Evolutionary conservation across 2,113 vertebrate species (phyloP), one percentile per base, ranked within the genome.

Genomic region (Atherinomorus stipes): DNA sequence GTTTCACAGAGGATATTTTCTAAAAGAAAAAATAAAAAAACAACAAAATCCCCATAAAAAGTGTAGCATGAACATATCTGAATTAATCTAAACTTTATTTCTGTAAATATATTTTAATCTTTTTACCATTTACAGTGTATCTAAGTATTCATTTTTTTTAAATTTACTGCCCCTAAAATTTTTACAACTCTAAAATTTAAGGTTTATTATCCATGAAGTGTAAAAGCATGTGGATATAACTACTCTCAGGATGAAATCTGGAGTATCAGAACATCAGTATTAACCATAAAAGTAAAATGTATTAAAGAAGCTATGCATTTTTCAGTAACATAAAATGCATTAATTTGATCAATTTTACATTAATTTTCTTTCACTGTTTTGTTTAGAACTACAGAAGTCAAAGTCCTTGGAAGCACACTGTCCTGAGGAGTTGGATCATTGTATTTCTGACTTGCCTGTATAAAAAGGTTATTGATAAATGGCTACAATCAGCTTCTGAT

Each of bases 211-310:
- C 40, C 40, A 42, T 15, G 16, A 15, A 16, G 40, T 42, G 34
- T 59, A 34, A 40, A 15, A 1, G 28, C 15, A 31, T 9, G 7
- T 56, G 53, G 9, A 56, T 16, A 11, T 18, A n/a, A 21, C 28
- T 45, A 45, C 22, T 81, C 66, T 34, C 47, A 74, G 54, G 44
- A 37, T 11, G 11, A 23, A 34, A 73, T 58, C 64, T 25, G 3
- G 7, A 4, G 31, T 34, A 16, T 42, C 5, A 16, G 13, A 34
- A 57, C n/a, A 8, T 18, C 15, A 58, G 31, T 38, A 34, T 37
- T 37, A 34, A 56, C 18, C 3, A 56, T 31, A 21, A 11, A 34
- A 21, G 10, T 28, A 28, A 2, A 10, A 5, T 19, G 3, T 34
- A 56, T 0, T 4, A 15, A n/a, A 37, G 21, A 5, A 37, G 19